phyloP scores from a whole-genome alignment of 2,797 vertebrate genomes.

The Phoxinus dragarum region DNA sequence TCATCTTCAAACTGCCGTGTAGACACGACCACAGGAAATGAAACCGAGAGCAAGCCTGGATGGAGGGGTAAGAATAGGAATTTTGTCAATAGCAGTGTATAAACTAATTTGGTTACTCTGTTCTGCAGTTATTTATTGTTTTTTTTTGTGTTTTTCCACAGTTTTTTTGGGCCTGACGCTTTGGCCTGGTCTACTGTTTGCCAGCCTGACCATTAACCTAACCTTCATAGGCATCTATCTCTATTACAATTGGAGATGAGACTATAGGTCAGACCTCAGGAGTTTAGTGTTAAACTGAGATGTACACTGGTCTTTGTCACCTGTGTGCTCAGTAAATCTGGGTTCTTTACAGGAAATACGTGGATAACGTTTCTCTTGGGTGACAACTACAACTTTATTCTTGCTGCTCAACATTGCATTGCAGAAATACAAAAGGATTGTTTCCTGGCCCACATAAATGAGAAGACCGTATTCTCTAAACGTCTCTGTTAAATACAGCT shows the following conservation, averaged over 20 bases:
- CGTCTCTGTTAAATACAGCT: conserved; percentile 14
- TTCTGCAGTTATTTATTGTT: background rate
- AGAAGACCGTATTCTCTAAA: conserved; percentile 7
- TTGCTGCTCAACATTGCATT: conserved; percentile 40
- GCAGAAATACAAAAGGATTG: conserved; percentile 19
- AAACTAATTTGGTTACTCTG: background rate
- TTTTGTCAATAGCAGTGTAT: background rate
- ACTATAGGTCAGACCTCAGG: background rate
- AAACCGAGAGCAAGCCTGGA: conserved; percentile 68
- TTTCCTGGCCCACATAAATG: conserved; percentile 10
- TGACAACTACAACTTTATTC: conserved; percentile 22
- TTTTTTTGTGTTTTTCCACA: conserved; percentile 62
- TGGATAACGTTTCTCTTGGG: background rate
- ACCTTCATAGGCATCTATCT: conserved; percentile 84
- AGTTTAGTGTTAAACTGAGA: conserved; percentile 6
- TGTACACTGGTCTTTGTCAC: conserved; percentile 32
- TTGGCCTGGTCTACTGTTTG: conserved; percentile 81
- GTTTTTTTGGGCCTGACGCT: conserved; percentile 74
- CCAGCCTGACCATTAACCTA: conserved; percentile 87
- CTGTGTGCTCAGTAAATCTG: background rate
- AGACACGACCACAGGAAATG: conserved; percentile 89
- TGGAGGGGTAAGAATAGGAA: conserved; percentile 61
- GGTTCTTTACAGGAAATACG: conserved; percentile 25
- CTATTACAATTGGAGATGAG: conserved; percentile 83
- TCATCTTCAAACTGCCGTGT: conserved; percentile 88